Evolutionary conservation across 2,113 vertebrate species (phyloP).

Genomic region (Casuarius casuarius): DNA sequence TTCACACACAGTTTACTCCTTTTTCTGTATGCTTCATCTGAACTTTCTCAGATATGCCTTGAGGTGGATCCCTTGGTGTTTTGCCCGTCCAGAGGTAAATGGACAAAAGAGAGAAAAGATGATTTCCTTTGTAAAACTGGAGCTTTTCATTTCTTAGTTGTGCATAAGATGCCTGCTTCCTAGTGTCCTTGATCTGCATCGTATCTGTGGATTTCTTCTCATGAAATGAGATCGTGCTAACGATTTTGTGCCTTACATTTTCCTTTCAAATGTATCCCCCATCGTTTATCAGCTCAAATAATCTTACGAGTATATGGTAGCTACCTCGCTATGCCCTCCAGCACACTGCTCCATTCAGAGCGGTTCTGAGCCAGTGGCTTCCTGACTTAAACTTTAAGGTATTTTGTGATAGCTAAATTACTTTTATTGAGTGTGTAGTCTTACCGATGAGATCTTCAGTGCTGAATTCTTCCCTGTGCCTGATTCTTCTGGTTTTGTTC

Average conservation of each 20-base stretch:
- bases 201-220: background rate
- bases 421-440: background rate
- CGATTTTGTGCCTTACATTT: background rate
- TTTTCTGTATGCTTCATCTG: background rate
- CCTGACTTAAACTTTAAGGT: background rate
- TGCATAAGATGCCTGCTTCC: background rate
- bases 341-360: background rate
- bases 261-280: background rate
- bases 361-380: background rate
- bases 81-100: background rate
- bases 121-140: background rate
- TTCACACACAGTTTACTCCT: background rate
- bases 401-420: background rate
- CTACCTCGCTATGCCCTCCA: background rate
- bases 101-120: background rate
- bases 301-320: rapidly evolving
- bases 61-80: background rate
- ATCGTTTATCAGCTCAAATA: background rate
- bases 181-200: background rate
- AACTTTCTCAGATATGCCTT: background rate
- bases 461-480: background rate
- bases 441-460: background rate
- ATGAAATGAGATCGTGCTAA: background rate
- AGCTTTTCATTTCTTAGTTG: background rate
- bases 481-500: background rate